Percentiles rank a stretch among this genome's conserved stretches.
Conservation (phyloP, 2,113 vertebrate genomes). For the Epinephelus cyanopodus region DNA sequence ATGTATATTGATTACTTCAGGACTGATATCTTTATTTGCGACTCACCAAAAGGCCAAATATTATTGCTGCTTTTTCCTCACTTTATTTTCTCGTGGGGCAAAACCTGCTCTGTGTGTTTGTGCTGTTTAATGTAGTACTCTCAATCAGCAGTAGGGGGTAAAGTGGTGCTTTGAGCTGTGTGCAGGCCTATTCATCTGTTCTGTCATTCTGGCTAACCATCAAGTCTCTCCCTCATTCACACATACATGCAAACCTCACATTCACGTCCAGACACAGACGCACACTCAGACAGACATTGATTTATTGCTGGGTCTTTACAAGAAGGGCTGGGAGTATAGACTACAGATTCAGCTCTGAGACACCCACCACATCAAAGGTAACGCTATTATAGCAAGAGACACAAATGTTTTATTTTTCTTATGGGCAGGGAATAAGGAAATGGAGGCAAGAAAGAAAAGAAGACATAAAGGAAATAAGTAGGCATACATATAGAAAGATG, state of each 20-base stretch:
- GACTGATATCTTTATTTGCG: neutral
- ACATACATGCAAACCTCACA: conserved; percentile 41
- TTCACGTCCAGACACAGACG: conserved; percentile 33
- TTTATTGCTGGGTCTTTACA: conserved; percentile 57
- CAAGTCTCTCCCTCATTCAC: conserved; percentile 26
- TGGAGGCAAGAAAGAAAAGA: neutral
- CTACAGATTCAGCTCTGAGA: conserved; percentile 37
- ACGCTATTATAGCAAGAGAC: conserved; percentile 21
- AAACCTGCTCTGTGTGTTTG: conserved; percentile 5
- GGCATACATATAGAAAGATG: neutral
- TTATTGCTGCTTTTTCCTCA: neutral
- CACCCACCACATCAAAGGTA: conserved; percentile 44
- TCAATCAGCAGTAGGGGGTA: conserved; percentile 48
- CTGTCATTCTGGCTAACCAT: conserved; percentile 49
- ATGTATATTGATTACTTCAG: neutral
- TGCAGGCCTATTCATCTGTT: conserved; percentile 44
- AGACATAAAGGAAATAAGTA: neutral
- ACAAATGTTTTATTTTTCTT: neutral
- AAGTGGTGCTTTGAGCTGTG: conserved; percentile 53
- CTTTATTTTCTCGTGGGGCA: neutral
- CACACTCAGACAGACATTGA: conserved; percentile 49
- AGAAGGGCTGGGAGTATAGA: conserved; percentile 30
- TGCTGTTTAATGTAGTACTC: conserved; percentile 31
- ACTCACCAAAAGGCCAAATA: neutral
- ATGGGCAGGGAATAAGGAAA: neutral